Conservation (phyloP, 2,888 invertebrate genomes). For the Andrena haemorrhoa region DNA sequence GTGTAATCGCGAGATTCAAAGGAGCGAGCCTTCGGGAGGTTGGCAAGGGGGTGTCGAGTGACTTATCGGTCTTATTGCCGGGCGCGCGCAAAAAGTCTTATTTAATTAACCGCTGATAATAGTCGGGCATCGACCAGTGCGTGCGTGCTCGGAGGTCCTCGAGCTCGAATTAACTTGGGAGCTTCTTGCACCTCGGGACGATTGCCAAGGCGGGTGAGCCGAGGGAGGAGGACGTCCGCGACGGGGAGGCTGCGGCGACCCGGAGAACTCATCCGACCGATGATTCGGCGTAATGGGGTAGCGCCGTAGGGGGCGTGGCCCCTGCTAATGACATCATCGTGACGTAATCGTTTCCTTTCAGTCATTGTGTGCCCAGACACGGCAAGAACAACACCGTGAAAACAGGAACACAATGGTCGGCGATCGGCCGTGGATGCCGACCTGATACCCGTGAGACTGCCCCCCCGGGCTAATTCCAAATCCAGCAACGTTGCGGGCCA, state of each 20-base stretch:
- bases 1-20: neutral
- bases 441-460: conserved; percentile 60
- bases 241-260: conserved; percentile 13
- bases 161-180: conserved; percentile 63
- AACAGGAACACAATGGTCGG: conserved; percentile 71
- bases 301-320: conserved; percentile 80
- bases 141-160: conserved; percentile 62
- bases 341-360: conserved; percentile 82
- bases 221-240: conserved; percentile 23
- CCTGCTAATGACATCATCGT: conserved; percentile 82
- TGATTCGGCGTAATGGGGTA: conserved; percentile 83
- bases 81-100: conserved; percentile 62
- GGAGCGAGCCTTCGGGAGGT: neutral
- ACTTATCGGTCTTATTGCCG: conserved; percentile 11
- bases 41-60: conserved; percentile 30
- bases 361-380: conserved; percentile 58
- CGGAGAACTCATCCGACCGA: conserved; percentile 72
- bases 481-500: neutral
- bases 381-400: conserved; percentile 73
- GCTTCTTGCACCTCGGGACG: conserved; percentile 60
- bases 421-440: conserved; percentile 36
- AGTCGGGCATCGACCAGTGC: conserved; percentile 45
- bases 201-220: conserved; percentile 26
- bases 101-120: conserved; percentile 68
- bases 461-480: neutral